Evolutionary conservation across 2,888 invertebrate genomes (phyloP).

Genomic region (Camponotus fellah): DNA sequence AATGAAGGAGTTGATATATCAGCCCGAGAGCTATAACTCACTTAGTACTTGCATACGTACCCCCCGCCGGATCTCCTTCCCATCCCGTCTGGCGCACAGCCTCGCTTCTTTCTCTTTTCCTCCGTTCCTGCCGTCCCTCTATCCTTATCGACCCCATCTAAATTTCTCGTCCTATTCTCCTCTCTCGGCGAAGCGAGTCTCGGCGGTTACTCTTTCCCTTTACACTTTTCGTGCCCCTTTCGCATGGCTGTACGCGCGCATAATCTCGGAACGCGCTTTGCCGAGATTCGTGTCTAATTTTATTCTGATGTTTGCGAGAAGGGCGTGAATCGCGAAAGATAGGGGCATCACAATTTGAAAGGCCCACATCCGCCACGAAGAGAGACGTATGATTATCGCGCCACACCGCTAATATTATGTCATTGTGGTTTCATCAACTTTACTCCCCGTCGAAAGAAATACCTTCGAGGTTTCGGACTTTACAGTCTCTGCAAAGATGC

Average conservation of each 20-base stretch:
- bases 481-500: constrained; percentile 38
- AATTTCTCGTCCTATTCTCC: constrained; percentile 48
- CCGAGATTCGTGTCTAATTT: constrained; percentile 42
- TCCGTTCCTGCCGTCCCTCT: background rate
- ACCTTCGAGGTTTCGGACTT: constrained; percentile 54
- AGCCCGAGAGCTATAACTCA: constrained; percentile 84
- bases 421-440: constrained; percentile 79
- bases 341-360: constrained; percentile 32
- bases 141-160: constrained; percentile 46
- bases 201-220: constrained; percentile 46
- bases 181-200: constrained; percentile 4
- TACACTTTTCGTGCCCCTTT: constrained; percentile 50
- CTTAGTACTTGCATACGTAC: constrained; percentile 81
- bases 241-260: constrained; percentile 51
- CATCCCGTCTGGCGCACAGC: constrained; percentile 16
- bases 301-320: constrained; percentile 27
- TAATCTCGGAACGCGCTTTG: constrained; percentile 42
- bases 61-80: constrained; percentile 45
- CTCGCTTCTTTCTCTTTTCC: constrained; percentile 37
- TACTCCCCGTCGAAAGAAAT: constrained; percentile 35
- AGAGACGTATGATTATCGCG: constrained; percentile 76
- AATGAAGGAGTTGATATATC: constrained; percentile 85
- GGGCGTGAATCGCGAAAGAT: constrained; percentile 12
- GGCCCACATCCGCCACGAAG: constrained; percentile 24
- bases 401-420: constrained; percentile 77